phyloP scores from a whole-genome alignment of 2,113 vertebrate genomes.

The Percina caprodes region DNA sequence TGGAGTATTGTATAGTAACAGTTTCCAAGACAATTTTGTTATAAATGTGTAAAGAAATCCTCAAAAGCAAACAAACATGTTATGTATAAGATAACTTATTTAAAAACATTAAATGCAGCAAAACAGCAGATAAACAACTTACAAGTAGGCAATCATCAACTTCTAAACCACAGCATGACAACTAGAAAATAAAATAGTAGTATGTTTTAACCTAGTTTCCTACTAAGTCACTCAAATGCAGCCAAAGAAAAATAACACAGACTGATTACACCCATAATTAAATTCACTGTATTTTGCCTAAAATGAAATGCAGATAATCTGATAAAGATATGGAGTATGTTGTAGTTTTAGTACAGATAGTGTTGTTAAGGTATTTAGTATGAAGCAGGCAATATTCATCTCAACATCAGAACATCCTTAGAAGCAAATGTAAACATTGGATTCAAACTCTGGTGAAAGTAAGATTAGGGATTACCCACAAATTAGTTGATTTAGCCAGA shows the following conservation, averaged over 20 bases:
- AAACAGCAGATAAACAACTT: conserved; percentile 11
- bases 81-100: neutral
- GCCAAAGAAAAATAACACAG: neutral
- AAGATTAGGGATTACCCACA: conserved; percentile 62
- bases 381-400: neutral
- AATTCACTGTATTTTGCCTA: neutral
- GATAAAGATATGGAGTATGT: neutral
- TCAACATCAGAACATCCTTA: conserved; percentile 1
- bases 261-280: neutral
- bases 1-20: neutral
- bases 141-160: neutral
- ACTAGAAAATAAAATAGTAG: neutral
- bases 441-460: conserved; percentile 41
- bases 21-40: neutral
- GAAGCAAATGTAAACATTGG: conserved; percentile 32
- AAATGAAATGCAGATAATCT: neutral
- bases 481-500: conserved; percentile 53
- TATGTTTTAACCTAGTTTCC: neutral
- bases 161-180: conserved; percentile 27
- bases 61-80: conserved; percentile 5
- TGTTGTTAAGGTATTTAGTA: neutral
- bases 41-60: neutral
- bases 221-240: neutral
- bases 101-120: conserved; percentile 7
- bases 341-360: neutral